Conservation (phyloP, 2,113 vertebrate genomes). For the Cheirogaleus medius region DNA sequence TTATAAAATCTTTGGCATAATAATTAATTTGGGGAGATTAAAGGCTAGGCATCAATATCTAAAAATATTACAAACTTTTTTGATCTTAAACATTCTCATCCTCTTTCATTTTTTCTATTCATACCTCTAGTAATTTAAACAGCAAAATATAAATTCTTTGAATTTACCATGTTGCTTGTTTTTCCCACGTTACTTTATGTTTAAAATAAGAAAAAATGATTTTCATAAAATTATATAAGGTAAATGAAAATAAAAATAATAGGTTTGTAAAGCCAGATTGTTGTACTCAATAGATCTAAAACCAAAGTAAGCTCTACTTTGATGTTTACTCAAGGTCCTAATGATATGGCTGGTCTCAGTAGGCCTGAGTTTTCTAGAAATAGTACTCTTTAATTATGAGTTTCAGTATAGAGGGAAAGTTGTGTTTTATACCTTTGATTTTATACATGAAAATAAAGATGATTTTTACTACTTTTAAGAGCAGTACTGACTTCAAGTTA, state of each 20-base stretch:
- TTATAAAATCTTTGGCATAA: constrained; percentile 28
- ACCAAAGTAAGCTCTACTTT: neutral
- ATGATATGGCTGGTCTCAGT: neutral
- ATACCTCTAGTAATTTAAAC: constrained; percentile 13
- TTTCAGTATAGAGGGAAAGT: constrained; percentile 24
- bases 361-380: constrained; percentile 35
- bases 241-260: constrained; percentile 51
- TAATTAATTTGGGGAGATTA: constrained; percentile 28
- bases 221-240: constrained; percentile 27
- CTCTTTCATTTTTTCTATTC: constrained; percentile 41
- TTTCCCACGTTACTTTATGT: constrained; percentile 39
- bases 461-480: constrained; percentile 18
- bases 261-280: neutral
- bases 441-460: constrained; percentile 21
- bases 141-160: constrained; percentile 26
- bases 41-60: neutral
- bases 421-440: constrained; percentile 38
- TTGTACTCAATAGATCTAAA: neutral
- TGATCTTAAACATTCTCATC: constrained; percentile 43
- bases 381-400: neutral
- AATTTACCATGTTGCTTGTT: constrained; percentile 9
- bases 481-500: constrained; percentile 29
- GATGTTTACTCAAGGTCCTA: constrained; percentile 23
- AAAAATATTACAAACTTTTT: constrained; percentile 43
- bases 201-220: constrained; percentile 41